Evolutionary conservation across 2,888 invertebrate genomes (phyloP), one percentile per base, ranked within the genome.

Genomic region (Drosophila paracracens): DNA sequence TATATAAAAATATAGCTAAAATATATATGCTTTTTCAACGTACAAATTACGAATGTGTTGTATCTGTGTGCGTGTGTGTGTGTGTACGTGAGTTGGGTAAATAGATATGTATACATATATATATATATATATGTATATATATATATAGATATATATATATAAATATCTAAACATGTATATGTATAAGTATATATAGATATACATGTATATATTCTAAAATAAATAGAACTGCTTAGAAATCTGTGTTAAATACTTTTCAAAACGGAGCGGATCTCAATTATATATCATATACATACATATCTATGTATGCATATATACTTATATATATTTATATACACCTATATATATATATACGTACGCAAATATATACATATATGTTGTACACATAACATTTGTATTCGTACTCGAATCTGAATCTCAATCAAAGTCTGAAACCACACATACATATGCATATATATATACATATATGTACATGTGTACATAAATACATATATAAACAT

Each of bases 11-110:
- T 53, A 63, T 76, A 61, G 62, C 36, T 63, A 62, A 54, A 73
- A 76, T 62, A 70, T 54, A 53, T 61, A 72, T 82, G 82, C 81
- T 81, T 76, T 80, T 78, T 70, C 60, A 72, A 79, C 65, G 56
- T 61, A 83, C 67, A 50, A 74, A 65, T 73, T 73, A 68, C 78
- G 81, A 82, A 78, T 74, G 60, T 72, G 70, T 74, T 64, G 67
- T 53, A 53, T 68, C 38, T 58, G 56, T 78, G 71, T 79, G 62
- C 66, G 68, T 74, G 83, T 70, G 79, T 67, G 67, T 69, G 73
- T 59, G 72, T 67, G 79, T 77, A 81, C 58, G 80, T 48, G 64
- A 62, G 56, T 50, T 46, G 64, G 58, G 52, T 54, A 65, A 71
- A 64, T 62, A 71, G 60, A 35, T 63, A 51, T 36, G 59, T 40